phyloP scores from a whole-genome alignment of 2,113 vertebrate species.

The Vulpes vulpes region DNA sequence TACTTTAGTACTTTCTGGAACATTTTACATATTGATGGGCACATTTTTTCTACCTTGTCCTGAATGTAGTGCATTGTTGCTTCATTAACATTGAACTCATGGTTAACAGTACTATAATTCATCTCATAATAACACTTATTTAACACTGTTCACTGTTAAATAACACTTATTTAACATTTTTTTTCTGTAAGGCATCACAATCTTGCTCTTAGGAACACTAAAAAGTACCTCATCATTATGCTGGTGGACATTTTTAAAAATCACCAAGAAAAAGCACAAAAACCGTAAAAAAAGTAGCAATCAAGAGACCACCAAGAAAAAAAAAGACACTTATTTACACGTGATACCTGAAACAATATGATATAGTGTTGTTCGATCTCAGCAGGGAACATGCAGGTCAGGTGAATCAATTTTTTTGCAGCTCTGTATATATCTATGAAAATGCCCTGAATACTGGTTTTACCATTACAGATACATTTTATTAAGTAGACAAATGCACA shows the following conservation, averaged over 20 bases:
- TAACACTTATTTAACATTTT: not conserved
- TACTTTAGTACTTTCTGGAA: not conserved
- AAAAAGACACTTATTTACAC: not conserved
- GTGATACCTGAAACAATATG: not conserved
- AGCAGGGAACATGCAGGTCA: not conserved
- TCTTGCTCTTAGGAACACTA: not conserved
- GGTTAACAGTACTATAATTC: not conserved
- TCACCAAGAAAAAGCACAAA: not conserved
- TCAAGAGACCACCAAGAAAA: not conserved
- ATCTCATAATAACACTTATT: not conserved
- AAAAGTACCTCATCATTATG: not conserved
- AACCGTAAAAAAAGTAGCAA: not conserved
- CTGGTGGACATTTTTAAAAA: not conserved
- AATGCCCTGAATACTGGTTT: not conserved
- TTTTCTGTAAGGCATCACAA: not conserved
- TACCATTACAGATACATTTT: not conserved
- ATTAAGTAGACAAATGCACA: not conserved
- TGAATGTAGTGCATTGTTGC: not conserved
- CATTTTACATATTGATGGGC: not conserved
- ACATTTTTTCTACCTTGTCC: not conserved
- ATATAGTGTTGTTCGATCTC: not conserved
- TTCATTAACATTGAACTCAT: conserved; percentile 18
- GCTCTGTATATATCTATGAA: not conserved
- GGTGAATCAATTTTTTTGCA: not conserved
- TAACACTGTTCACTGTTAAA: not conserved